phyloP scores from a whole-genome alignment of 2,113 vertebrate genomes.

The Ginglymostoma cirratum region DNA sequence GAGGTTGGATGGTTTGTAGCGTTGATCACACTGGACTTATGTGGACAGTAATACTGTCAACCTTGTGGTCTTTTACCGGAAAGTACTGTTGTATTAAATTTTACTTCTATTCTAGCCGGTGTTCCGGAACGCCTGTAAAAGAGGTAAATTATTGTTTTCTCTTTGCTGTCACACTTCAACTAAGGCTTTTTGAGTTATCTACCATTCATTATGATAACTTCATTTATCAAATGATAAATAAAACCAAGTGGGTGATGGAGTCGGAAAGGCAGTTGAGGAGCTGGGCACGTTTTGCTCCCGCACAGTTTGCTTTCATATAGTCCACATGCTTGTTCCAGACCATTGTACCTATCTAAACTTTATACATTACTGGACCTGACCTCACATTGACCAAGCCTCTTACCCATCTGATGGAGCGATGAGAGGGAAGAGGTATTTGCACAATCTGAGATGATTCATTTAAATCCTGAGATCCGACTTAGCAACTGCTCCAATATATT shows the following conservation, averaged over 20 bases:
- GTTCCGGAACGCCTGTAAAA: not conserved
- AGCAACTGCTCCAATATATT: not conserved
- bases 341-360: no score
- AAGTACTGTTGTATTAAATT: not conserved
- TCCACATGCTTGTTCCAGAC: no score
- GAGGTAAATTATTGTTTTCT: not conserved
- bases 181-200: not conserved
- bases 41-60: not conserved
- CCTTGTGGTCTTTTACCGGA: not conserved
- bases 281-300: no score
- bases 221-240: not conserved
- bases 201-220: not conserved
- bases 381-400: no score
- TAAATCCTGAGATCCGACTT: not conserved
- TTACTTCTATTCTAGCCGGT: not conserved
- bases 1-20: not conserved
- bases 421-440: not conserved
- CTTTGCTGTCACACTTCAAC: not conserved
- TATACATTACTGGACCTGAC: no score
- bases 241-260: not conserved
- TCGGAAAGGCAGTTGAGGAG: no score
- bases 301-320: no score
- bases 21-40: not conserved
- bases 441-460: not conserved
- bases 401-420: no score